Base-by-base conservation (phyloP, 2,797 vertebrate species). In the Delichon dasypus region DNA sequence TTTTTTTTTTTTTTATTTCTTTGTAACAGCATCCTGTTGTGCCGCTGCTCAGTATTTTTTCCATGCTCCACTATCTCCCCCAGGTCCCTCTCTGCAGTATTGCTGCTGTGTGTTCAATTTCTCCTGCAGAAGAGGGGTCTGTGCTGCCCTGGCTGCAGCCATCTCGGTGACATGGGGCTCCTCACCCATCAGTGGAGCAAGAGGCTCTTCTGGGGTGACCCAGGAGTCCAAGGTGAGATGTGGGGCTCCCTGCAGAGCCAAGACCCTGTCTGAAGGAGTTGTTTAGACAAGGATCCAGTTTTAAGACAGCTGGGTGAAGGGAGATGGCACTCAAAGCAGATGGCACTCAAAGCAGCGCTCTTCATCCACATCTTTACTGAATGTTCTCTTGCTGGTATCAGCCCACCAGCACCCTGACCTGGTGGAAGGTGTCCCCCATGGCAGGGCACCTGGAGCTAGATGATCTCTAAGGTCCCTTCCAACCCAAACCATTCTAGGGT, bases 41-140 rank as follows among this genome's bases (percentile, higher is more conserved):
- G 62, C 53, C 60, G 51, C 87, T 93, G 79, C 73, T 94, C 5
- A 0, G 48, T 83, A 66, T 55, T 88, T 94, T 85, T 94, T 66
- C 88, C 88, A 20, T 62, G 93, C 51, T 94, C 47, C 79, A 11
- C 94, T 95, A 57, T 91, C 94, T 95, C 95, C 94, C 93, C 91
- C 95, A 94, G 74, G 83, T 84, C 83, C 85, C 48, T 88, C 76
- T 81, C 88, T 70, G 93, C 93, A 94, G 91, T 94, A 94, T 45
- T 95, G 80, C 92, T 89, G 57, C 85, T 76, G 21, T 7, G 2
- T 30, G 25, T 75, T 75, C 54, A 19, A 84, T 71, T 89, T 68
- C 51, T 88, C 61, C 47, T 54, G 60, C 57, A 74, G 53, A 30
- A 80, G 16, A 60, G 13, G 38, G 38, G 42, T 61, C 40, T 5